Evolutionary conservation across 2,113 vertebrate species (phyloP), one percentile per base, ranked within the genome.

Genomic region (Podilymbus podiceps): DNA sequence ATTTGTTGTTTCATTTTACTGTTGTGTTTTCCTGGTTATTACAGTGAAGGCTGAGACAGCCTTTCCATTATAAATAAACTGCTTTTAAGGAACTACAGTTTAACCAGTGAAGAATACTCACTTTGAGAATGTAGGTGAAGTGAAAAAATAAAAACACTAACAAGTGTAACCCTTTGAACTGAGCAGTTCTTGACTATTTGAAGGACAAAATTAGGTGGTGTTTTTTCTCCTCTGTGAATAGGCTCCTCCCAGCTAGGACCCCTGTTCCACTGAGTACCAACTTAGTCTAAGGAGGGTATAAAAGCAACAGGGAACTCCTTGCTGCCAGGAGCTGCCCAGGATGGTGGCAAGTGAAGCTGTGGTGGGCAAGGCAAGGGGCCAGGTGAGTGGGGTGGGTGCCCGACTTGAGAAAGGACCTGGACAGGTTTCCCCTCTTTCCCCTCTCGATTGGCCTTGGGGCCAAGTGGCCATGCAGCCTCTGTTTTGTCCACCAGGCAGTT

Each of bases 1-100:
- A 96, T 93, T 87, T 95, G 76, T 88, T 94, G 31, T 88, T 97
- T 92, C 50, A 87, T 96, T 95, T 89, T 44, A 63, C 31, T 49
- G 40, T 76, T 86, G 53, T 83, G 44, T 90, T 97, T 96, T 85
- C n/a, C 71, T 72, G 66, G 55, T 93, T 83, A 92, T 93, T 94
- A 88, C 42, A 87, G 33, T 30, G 56, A 90, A 82, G 59, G 8
- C 44, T 89, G 67, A 96, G 62, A 93, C 79, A 79, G 23, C 67
- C 52, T 59, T 95, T 97, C 40, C 53, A 78, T 82, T 89, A 35
- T 66, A 81, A 35, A 81, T 58, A 95, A 94, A 86, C 35, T 91
- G 52, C 55, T 90, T 90, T 86, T 87, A 85, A 88, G 31, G 49
- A 62, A 91, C 60, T 77, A 62, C 38, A 59, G 46, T 80, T 95